Percentiles rank a stretch among this genome's conserved stretches.
Evolutionary conservation across 2,113 vertebrate genomes (phyloP).

Genomic region (Ranitomeya imitator): DNA sequence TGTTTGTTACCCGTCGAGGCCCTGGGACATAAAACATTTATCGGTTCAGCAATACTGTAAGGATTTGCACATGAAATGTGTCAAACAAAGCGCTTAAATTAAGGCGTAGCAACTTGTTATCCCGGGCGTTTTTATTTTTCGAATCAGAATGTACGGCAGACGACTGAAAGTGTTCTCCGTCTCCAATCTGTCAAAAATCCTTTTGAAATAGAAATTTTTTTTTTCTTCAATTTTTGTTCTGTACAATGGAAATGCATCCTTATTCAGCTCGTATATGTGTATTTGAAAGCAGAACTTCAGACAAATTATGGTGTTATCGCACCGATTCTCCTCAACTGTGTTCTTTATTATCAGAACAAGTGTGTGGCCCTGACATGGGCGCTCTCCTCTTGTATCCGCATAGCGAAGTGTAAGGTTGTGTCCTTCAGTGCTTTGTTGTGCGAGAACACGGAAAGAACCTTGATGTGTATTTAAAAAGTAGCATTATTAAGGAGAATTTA

Average conservation of each 20-base stretch:
- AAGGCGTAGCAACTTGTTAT: slow-evolving; percentile 51
- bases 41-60: slow-evolving; percentile 56
- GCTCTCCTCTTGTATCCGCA: not conserved
- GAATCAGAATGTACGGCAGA: slow-evolving; percentile 11
- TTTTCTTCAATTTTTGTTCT: slow-evolving; percentile 27
- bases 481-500: not conserved
- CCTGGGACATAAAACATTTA: slow-evolving; percentile 56
- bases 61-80: slow-evolving; percentile 59
- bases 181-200: slow-evolving; percentile 42
- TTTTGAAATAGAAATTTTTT: slow-evolving; percentile 42
- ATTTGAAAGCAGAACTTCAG: not conserved
- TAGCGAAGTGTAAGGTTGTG: not conserved
- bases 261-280: not conserved
- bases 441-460: not conserved
- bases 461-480: not conserved
- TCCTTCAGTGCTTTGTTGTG: not conserved
- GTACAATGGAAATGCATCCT: slow-evolving; percentile 18
- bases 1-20: slow-evolving; percentile 44
- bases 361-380: slow-evolving; percentile 36
- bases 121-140: slow-evolving; percentile 45
- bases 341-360: slow-evolving; percentile 13
- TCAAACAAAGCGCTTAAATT: slow-evolving; percentile 56
- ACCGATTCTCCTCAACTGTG: not conserved
- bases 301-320: slow-evolving; percentile 18
- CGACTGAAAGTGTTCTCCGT: slow-evolving; percentile 37